Conservation (phyloP, 1,140 invertebrate species). For the Conus betulinus region DNA sequence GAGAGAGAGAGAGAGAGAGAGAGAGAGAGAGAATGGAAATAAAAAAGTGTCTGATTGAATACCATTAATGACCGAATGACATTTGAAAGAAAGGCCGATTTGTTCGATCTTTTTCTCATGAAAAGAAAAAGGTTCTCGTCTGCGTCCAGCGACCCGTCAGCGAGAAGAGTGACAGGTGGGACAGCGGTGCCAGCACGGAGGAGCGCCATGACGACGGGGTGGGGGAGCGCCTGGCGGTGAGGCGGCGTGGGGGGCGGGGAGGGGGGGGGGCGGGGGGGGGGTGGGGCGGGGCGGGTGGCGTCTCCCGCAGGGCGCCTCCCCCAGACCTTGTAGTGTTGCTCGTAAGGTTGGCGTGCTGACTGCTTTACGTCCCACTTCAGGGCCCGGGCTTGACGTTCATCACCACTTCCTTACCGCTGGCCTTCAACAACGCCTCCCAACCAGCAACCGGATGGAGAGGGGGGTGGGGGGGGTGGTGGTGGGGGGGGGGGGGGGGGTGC, state of each 20-base stretch:
- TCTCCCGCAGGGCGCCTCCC: neutral
- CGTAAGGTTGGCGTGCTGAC: constrained; percentile 5
- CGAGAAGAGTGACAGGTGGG: too few relatives aligned
- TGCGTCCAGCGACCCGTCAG: too few relatives aligned
- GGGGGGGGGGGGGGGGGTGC: neutral
- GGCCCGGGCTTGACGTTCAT: neutral
- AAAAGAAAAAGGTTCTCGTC: too few relatives aligned
- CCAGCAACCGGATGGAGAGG: neutral
- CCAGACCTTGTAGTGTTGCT: neutral
- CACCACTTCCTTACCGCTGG: neutral
- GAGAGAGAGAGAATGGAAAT: too few relatives aligned
- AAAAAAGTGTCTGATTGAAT: too few relatives aligned
- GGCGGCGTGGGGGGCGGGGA: neutral
- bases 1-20: too few relatives aligned
- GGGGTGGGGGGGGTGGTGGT: neutral
- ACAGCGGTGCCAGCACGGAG: neutral
- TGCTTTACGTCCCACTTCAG: neutral
- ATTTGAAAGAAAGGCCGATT: too few relatives aligned
- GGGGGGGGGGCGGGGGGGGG: neutral
- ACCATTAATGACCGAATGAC: too few relatives aligned
- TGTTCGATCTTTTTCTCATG: too few relatives aligned
- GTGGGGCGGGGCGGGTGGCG: neutral
- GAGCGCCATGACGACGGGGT: neutral
- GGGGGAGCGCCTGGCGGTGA: neutral
- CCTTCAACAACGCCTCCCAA: neutral